Evolutionary conservation across 2,797 vertebrate species (phyloP), one percentile per base, ranked within the genome.

Genomic region (Gymnodraco acuticeps): DNA sequence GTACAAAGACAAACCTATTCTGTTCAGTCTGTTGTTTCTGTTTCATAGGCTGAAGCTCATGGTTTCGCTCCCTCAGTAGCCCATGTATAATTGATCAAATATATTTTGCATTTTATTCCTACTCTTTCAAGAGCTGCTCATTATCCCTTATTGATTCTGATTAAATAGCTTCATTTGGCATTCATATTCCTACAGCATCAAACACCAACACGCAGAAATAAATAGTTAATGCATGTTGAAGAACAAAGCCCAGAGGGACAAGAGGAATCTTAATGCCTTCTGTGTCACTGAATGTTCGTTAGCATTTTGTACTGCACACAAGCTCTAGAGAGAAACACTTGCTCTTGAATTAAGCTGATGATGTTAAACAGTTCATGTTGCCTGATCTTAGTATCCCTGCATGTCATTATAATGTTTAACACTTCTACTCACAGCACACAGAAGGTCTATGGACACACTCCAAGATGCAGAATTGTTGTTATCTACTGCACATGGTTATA

Each of bases 101-200:
- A 46, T 51, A 11, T 17, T 56, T 16, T 75, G 33, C 48, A 48
- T 81, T 73, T 77, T 75, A 80, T 77, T 50, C 60, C 31, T 58
- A 47, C 63, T 76, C 58, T 69, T 63, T 75, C 59, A 63, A 33
- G 69, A 60, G 65, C 62, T 64, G 66, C 60, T 78, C 52, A 33
- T 73, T 80, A 80, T 73, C 68, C 52, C 61, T 82, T 81, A 88
- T 87, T 87, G 74, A 81, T 79, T 78, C 68, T 81, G 75, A 92
- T 85, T 85, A 74, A 85, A 84, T 33, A 66, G 51, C 71, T 64
- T 84, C n/a, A 75, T 75, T 75, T 74, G 64, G 58, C 55, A 80
- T 83, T 76, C 59, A 75, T 64, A 69, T 81, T 78, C 67, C 64
- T 53, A 47, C 11, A 27, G 48, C 19, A 0, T 77, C 64, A 70